Conservation (phyloP, 2,113 vertebrate species). For the Polyodon spathula region DNA sequence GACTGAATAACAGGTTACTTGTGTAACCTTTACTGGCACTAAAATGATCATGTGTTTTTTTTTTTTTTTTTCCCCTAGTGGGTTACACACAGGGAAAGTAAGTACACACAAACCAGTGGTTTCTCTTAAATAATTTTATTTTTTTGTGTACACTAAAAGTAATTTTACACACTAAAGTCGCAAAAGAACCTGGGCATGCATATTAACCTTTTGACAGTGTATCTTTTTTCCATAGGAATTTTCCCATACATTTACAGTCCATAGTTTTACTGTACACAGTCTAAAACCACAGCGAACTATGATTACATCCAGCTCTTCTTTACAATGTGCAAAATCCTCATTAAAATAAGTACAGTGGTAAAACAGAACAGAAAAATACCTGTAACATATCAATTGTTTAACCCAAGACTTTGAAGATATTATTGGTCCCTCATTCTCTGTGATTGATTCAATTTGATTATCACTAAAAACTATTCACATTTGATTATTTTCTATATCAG, state of each 20-base stretch:
- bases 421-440: constrained; percentile 85
- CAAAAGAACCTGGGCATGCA: constrained; percentile 87
- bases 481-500: constrained; percentile 22
- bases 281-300: constrained; percentile 95
- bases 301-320: constrained; percentile 77
- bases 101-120: constrained; percentile 26
- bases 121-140: constrained; percentile 97
- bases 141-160: constrained; percentile 94
- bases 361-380: constrained; percentile 48
- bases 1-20: no score
- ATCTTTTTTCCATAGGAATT: constrained; percentile 94
- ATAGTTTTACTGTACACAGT: constrained; percentile 91
- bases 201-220: constrained; percentile 73
- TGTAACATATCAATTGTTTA: constrained; percentile 32
- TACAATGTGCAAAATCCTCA: constrained; percentile 98
- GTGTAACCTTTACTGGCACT: no score
- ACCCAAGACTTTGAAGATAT: constrained; percentile 63
- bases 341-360: constrained; percentile 69
- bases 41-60: not conserved
- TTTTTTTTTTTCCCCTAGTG: not conserved
- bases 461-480: not conserved
- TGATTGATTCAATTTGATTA: constrained; percentile 53
- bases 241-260: constrained; percentile 85
- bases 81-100: constrained; percentile 12
- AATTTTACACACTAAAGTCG: constrained; percentile 93